Base-by-base conservation (phyloP, 2,888 invertebrate species). In the Plusia festucae region DNA sequence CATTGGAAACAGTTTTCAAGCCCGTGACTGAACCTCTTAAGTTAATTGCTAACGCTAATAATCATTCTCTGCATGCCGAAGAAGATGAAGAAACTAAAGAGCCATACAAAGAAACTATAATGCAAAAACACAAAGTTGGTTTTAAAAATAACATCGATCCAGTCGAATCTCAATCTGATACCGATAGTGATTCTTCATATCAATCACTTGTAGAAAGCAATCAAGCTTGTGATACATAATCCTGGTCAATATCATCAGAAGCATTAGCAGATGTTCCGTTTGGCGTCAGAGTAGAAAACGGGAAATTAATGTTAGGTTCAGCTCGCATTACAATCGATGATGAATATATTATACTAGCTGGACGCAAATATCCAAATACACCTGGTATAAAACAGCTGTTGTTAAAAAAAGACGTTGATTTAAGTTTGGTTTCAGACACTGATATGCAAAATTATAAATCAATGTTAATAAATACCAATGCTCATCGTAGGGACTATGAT, bases 381-480 rank as follows among this genome's bases (percentile, higher is more conserved):
- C 46, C 46, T 7, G 46, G 46, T 46, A 5, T 46, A 7, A 46
- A 46, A 46, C 16, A 46, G 18, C 8, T 46, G 4, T 8, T 46
- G 18, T n/a, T 46, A 4, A 46, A 18, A 46, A 46, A 18, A 15
- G 7, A 54, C 20, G 11, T 40, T 2, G 34, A 54, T 18, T 54
- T 54, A 34, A 54, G 20, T 8, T 54, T 54, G 13, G 34, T 54
- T 16, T 20, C 32, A 34, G 34, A 54, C 7, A 34, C 5, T 32
- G 54, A 54, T 34, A 32, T 34, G 34, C 1, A 34, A 15, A 9
- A 32, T 40, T 54, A 54, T 15, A 54, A 54, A 34, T 18, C 20
- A 22, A 40, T 40, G 55, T 13, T 34, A 40, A 20, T 16, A 2
- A 5, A 16, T 46, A 46, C 46, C 6, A 46, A 46, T 15, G 46